Evolutionary conservation across 2,797 vertebrate species (phyloP).

Genomic region (Valencia hispanica): DNA sequence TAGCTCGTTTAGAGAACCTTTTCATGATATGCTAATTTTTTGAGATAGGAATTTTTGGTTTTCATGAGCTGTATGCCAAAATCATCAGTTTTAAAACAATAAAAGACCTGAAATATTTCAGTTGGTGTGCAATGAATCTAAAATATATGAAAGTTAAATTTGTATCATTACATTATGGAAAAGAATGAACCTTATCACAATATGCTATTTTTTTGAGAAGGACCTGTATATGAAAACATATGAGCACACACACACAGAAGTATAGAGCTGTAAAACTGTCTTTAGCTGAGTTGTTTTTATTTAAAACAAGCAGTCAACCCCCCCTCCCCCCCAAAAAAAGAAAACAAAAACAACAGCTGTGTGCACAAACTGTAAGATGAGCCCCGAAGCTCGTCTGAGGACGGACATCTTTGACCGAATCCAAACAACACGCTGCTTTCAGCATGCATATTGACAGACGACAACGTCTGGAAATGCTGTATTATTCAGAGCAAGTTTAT

Average conservation of each 20-base stretch:
- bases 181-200: too few relatives aligned
- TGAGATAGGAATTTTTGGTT: too few relatives aligned
- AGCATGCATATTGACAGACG: background rate
- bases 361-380: slow-evolving; percentile 13
- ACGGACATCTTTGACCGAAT: background rate
- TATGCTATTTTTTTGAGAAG: too few relatives aligned
- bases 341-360: slow-evolving; percentile 1
- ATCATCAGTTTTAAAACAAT: too few relatives aligned
- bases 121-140: too few relatives aligned
- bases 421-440: slow-evolving; percentile 7
- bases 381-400: background rate
- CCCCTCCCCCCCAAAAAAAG: too few relatives aligned
- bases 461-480: background rate
- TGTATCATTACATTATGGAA: too few relatives aligned
- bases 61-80: too few relatives aligned
- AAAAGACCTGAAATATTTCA: too few relatives aligned
- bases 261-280: background rate
- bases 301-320: background rate
- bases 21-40: too few relatives aligned
- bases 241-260: background rate
- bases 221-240: background rate
- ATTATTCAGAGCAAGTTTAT: background rate
- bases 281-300: background rate
- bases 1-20: too few relatives aligned
- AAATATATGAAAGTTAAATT: too few relatives aligned